Evolutionary conservation across 2,888 invertebrate species (phyloP).

Genomic region (Orchesellides sinensis): DNA sequence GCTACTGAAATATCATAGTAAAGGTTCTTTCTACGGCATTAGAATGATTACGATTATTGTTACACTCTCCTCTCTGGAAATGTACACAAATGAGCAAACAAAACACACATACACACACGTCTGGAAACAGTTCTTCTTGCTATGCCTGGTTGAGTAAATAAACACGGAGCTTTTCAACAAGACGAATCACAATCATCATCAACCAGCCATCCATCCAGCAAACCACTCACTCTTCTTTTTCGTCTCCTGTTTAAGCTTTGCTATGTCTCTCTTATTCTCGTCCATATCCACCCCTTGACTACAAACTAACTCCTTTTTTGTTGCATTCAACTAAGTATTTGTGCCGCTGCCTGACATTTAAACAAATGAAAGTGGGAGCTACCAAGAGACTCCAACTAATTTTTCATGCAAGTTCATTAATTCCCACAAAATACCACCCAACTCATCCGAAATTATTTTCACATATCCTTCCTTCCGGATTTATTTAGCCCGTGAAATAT

Average conservation of each 20-base stretch:
- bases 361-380: slow-evolving; percentile 60
- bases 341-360: slow-evolving; percentile 33
- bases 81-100: background rate
- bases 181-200: slow-evolving; percentile 56
- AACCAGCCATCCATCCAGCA: slow-evolving; percentile 44
- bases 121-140: slow-evolving; percentile 41
- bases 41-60: slow-evolving; percentile 41
- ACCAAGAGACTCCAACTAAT: slow-evolving; percentile 47
- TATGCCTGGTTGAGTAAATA: slow-evolving; percentile 45
- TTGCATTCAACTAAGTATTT: too few relatives aligned
- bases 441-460: slow-evolving; percentile 57
- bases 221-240: slow-evolving; percentile 43
- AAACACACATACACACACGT: slow-evolving; percentile 30
- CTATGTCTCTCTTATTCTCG: too few relatives aligned
- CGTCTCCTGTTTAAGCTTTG: slow-evolving; percentile 27
- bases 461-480: background rate
- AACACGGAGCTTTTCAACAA: slow-evolving; percentile 48
- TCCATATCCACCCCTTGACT: too few relatives aligned
- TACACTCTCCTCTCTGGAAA: slow-evolving; percentile 8
- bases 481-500: background rate
- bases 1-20: too few relatives aligned
- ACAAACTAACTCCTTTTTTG: too few relatives aligned
- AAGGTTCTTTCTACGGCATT: too few relatives aligned
- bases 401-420: slow-evolving; percentile 62
- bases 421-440: slow-evolving; percentile 59